Evolutionary conservation across 2,113 vertebrate species (phyloP).

Genomic region (Oncorhynchus clarkii): DNA sequence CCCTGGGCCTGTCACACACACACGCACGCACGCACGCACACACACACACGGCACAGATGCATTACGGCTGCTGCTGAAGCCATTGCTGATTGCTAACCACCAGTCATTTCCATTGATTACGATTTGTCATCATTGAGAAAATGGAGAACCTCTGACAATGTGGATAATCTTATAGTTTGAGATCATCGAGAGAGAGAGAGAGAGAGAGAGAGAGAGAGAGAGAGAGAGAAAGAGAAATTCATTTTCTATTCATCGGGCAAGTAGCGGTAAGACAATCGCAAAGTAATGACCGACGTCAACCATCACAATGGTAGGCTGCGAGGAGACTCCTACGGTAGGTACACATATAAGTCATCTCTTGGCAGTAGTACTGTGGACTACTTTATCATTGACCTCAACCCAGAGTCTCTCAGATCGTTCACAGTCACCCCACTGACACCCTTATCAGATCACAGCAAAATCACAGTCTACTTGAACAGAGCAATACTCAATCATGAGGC

Average conservation of each 20-base stretch:
- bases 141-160: constrained; percentile 4
- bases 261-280: constrained; percentile 25
- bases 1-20: not conserved
- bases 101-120: constrained; percentile 21
- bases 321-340: too few species aligned
- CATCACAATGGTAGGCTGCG: not conserved
- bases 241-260: constrained; percentile 26
- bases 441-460: too few species aligned
- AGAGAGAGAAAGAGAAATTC: constrained; percentile 21
- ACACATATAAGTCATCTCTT: too few species aligned
- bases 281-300: constrained; percentile 41
- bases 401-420: too few species aligned
- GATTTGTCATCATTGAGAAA: constrained; percentile 15
- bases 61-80: not conserved
- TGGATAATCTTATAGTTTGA: too few species aligned
- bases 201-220: constrained; percentile 6
- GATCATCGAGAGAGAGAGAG: not conserved
- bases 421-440: too few species aligned
- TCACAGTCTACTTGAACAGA: too few species aligned
- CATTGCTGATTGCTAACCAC: constrained; percentile 9
- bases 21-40: not conserved
- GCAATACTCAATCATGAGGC: too few species aligned
- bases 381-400: too few species aligned
- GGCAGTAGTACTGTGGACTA: too few species aligned
- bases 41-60: not conserved